Evolutionary conservation across 2,888 invertebrate species (phyloP), one percentile per base, ranked within the genome.

Genomic region (Sylvicola cinctus): DNA sequence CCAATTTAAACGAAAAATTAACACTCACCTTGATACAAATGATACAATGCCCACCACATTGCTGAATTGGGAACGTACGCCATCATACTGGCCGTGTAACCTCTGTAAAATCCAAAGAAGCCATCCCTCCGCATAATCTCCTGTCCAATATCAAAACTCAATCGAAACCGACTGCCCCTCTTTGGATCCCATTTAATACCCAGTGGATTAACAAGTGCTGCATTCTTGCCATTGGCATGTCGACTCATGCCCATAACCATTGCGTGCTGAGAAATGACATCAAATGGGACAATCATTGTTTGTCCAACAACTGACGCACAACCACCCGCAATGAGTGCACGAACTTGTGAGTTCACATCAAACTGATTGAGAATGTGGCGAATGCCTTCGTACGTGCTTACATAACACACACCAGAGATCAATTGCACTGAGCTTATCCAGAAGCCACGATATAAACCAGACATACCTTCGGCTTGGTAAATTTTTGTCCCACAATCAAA

Each of bases 1-100:
- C 20, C 7, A 5, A 28, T 26, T 12, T 13, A 11, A 30, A 27
- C 11, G 36, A 17, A 28, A 16, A 36, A 35, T 42, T 55, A n/a
- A n/a, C n/a, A n/a, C n/a, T n/a, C n/a, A 90, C 91, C 87, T 72
- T 90, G 87, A 57, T 90, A 93, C 29, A 79, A 63, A 42, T 88
- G 87, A 55, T 95, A 95, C 46, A 91, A 76, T 14, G 75, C 79
- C 95, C 95, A 96, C 93, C 95, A 95, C 31, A 93, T 66, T n/a
- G 91, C 93, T 13, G 88, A 90, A 57, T 90, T 93, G 11, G 95
- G 93, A 31, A 91, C 91, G 54, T 90, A 95, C 0, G 90, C 80
- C 44, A 81, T 77, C 10, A 96, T 60, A 17, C 93, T 93, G 1
- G 93, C 88, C 16, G 77, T 65, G 52, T 93, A 96, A 0, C 95